A percentile compares a stretch with the other conserved stretches of the same genome.
phyloP scores from a whole-genome alignment of 1,140 invertebrate genomes.

The Rhopalosiphum padi region DNA sequence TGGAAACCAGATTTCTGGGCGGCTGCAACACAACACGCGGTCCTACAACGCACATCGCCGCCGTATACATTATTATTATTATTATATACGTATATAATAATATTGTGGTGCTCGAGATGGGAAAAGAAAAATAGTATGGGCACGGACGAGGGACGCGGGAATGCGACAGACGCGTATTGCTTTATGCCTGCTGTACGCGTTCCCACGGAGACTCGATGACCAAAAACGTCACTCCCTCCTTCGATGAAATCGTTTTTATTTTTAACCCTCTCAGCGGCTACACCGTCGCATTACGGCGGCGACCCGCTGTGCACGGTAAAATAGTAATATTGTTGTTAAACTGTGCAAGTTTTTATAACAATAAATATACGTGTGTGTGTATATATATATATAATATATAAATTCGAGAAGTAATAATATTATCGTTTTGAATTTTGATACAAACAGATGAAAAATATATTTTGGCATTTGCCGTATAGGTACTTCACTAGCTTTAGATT shows the following conservation, averaged over 20 bases:
- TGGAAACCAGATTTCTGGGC: constrained; percentile 43
- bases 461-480: background rate
- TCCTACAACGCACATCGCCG: no score
- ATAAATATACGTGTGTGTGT: no score
- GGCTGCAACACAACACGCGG: background rate
- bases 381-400: no score
- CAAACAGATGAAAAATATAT: background rate
- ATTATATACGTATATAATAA: no score
- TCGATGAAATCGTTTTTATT: background rate
- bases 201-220: background rate
- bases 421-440: background rate
- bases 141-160: background rate
- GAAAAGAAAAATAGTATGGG: background rate
- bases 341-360: no score
- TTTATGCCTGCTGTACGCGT: background rate
- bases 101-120: background rate
- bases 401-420: no score
- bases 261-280: background rate
- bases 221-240: background rate
- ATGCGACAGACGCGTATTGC: background rate
- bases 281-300: background rate
- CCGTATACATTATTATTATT: background rate
- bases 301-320: background rate
- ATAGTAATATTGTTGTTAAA: background rate
- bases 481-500: background rate